Evolutionary conservation across 2,888 invertebrate species (phyloP).

Genomic region (Conus canariensis): DNA sequence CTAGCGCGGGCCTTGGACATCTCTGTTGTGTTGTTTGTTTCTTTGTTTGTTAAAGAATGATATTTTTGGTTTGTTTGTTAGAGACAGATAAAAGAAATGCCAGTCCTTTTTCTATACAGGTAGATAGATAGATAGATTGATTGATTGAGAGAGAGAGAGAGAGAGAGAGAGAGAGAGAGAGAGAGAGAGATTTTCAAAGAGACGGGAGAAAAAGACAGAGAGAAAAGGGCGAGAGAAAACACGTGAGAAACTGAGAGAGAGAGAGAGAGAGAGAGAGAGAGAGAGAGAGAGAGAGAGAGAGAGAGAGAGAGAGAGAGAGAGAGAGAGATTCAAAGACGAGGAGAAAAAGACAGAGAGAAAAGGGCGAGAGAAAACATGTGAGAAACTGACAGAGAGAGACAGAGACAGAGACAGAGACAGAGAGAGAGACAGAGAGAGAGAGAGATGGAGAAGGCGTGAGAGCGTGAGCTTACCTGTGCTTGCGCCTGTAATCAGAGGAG

Average conservation of each 20-base stretch:
- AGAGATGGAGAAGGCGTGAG: background rate
- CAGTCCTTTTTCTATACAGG: background rate
- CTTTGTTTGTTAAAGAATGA: no score
- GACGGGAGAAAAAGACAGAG: background rate
- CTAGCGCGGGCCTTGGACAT: no score
- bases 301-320: slow-evolving; percentile 1
- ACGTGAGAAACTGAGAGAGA: background rate
- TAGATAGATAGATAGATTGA: background rate
- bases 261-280: background rate
- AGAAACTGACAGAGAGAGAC: slow-evolving; percentile 19
- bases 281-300: background rate
- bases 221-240: background rate
- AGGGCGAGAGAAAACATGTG: no score
- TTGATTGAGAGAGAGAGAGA: background rate
- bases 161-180: no score
- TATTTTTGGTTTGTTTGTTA: no score
- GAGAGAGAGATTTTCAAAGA: no score
- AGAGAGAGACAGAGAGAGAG: background rate
- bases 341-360: no score
- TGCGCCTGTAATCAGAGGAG: background rate
- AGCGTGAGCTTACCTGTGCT: background rate
- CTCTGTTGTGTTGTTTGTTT: no score
- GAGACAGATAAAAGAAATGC: no score
- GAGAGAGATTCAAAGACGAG: background rate
- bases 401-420: slow-evolving; percentile 11